Conservation (phyloP, 37 sponge, comb jelly and placozoan genomes). For the Haliclona indistincta region DNA sequence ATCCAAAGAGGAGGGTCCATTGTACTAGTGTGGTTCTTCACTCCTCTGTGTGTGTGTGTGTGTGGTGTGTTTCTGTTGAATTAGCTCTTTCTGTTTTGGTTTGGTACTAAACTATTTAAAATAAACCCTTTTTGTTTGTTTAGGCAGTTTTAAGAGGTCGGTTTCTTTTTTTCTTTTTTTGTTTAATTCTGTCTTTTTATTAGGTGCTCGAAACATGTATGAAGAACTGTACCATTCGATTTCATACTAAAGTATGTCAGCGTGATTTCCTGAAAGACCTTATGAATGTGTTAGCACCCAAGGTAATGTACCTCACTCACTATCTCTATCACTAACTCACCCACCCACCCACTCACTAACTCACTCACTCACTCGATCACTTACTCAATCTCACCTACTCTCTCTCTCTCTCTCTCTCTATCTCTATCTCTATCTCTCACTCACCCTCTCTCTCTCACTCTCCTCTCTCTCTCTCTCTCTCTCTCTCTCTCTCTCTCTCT, state of each 20-base stretch:
- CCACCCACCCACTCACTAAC: too few species aligned
- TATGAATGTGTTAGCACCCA: conserved; percentile 49
- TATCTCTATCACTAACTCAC: too few species aligned
- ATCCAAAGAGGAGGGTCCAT: background rate
- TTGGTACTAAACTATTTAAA: background rate
- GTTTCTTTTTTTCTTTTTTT: too few species aligned
- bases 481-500: background rate
- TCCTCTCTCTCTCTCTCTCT: background rate
- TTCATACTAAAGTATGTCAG: conserved; percentile 83
- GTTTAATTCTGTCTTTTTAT: too few species aligned
- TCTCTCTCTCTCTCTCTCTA: background rate
- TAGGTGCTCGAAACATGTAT: conserved; percentile 91
- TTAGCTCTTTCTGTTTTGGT: background rate
- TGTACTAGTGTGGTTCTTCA: background rate
- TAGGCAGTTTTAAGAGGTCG: background rate
- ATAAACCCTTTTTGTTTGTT: background rate
- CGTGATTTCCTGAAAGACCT: conserved; percentile 90
- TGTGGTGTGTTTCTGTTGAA: background rate
- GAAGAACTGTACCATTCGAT: conserved; percentile 94
- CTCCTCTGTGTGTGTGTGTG: background rate
- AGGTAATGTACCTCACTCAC: conserved; percentile 25
- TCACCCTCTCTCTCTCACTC: too few species aligned
- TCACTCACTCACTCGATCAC: background rate
- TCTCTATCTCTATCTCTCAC: background rate
- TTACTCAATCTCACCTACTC: background rate